phyloP scores from a whole-genome alignment of 2,113 vertebrate genomes.

The Corydoras maculifer region DNA sequence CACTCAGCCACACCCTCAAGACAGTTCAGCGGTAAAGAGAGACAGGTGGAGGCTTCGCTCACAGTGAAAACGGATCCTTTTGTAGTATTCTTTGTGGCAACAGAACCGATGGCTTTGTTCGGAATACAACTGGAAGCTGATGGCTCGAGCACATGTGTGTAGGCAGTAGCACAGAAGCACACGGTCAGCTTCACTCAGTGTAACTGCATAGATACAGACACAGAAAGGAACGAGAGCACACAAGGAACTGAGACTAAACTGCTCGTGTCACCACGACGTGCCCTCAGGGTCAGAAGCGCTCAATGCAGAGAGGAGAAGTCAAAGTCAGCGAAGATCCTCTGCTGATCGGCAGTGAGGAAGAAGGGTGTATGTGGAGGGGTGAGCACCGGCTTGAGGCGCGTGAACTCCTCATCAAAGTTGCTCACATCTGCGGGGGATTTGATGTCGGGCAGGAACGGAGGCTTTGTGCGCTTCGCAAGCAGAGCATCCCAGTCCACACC shows the following conservation, averaged over 20 bases:
- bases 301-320: slow-evolving; percentile 79
- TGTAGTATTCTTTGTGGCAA: neutral
- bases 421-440: slow-evolving; percentile 89
- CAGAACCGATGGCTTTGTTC: neutral
- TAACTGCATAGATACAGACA: slow-evolving; percentile 23
- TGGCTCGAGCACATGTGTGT: slow-evolving; percentile 26
- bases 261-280: neutral
- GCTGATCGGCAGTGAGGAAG: slow-evolving; percentile 83
- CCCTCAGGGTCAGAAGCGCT: neutral
- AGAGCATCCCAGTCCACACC: slow-evolving; percentile 80
- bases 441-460: slow-evolving; percentile 92
- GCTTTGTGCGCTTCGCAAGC: slow-evolving; percentile 88
- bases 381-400: slow-evolving; percentile 85
- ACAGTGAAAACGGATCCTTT: slow-evolving; percentile 36
- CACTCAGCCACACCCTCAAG: neutral
- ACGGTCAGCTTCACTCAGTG: slow-evolving; percentile 27
- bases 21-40: neutral
- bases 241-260: slow-evolving; percentile 8
- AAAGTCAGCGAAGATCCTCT: slow-evolving; percentile 93
- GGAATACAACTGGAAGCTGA: slow-evolving; percentile 1
- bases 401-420: slow-evolving; percentile 98
- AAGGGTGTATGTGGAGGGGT: slow-evolving; percentile 92
- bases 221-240: slow-evolving; percentile 15
- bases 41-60: slow-evolving; percentile 29
- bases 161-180: slow-evolving; percentile 20